Conservation (phyloP, 2,888 invertebrate species). For the Tolmerus cingulatus region DNA sequence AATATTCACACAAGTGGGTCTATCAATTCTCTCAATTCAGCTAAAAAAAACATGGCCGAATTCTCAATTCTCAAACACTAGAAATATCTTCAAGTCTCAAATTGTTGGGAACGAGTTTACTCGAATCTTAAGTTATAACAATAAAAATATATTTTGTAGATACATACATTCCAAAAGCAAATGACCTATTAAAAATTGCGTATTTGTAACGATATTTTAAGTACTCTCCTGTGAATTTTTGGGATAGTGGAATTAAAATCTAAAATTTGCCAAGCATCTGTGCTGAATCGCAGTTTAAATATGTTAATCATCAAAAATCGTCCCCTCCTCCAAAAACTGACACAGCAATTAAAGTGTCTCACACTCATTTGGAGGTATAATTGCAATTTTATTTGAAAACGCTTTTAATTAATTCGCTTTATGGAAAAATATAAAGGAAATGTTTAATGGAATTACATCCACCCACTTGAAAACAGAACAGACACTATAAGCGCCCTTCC, state of each 20-base stretch:
- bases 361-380: neutral
- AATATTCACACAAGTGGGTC: too few relatives aligned
- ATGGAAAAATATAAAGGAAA: neutral
- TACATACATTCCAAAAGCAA: neutral
- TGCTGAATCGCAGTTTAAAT: neutral
- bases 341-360: neutral
- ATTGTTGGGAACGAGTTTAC: neutral
- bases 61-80: too few relatives aligned
- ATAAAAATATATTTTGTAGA: neutral
- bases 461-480: neutral
- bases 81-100: too few relatives aligned
- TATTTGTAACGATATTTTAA: neutral
- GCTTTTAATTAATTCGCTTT: neutral
- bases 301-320: neutral
- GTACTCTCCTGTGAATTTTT: neutral
- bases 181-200: neutral
- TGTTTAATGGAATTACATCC: neutral
- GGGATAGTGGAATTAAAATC: neutral
- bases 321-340: neutral
- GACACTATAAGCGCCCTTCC: neutral
- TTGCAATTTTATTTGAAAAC: neutral
- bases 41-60: too few relatives aligned
- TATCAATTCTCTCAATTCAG: too few relatives aligned
- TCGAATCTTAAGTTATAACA: neutral
- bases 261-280: neutral